Conservation (phyloP, 2,888 invertebrate species). For the Drosophila macrospina region DNA sequence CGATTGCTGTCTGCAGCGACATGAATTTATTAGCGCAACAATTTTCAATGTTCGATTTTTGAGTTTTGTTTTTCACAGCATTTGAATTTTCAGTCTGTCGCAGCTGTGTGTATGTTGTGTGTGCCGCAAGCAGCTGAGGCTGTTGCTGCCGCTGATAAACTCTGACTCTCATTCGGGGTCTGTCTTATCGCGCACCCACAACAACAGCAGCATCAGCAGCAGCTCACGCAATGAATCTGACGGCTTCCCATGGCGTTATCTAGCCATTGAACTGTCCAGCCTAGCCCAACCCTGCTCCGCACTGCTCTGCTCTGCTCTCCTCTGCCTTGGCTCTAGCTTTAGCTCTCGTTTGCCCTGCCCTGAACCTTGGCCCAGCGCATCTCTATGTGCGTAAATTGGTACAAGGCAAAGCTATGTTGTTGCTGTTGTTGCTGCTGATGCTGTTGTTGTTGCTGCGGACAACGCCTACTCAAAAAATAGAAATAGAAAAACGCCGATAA, state of each 20-base stretch:
- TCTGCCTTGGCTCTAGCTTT: slow-evolving; percentile 7
- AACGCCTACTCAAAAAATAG: slow-evolving; percentile 73
- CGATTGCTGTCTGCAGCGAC: slow-evolving; percentile 60
- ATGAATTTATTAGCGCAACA: slow-evolving; percentile 73
- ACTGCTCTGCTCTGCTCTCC: too few species aligned
- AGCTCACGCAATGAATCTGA: slow-evolving; percentile 50
- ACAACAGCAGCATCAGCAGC: slow-evolving; percentile 55
- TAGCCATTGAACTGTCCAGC: slow-evolving; percentile 57
- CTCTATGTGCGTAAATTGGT: slow-evolving; percentile 75
- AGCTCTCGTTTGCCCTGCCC: slow-evolving; percentile 54
- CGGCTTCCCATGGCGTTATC: slow-evolving; percentile 73
- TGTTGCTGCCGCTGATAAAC: slow-evolving; percentile 63
- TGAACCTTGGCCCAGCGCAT: slow-evolving; percentile 74
- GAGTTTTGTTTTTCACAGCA: slow-evolving; percentile 32
- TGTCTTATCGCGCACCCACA: slow-evolving; percentile 76
- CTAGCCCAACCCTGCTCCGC: not conserved
- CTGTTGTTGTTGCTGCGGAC: slow-evolving; percentile 53
- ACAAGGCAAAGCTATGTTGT: slow-evolving; percentile 68
- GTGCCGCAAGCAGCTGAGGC: slow-evolving; percentile 27
- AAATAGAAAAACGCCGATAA: slow-evolving; percentile 62
- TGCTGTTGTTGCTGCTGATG: slow-evolving; percentile 31
- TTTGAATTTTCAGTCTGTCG: slow-evolving; percentile 48
- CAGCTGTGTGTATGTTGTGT: slow-evolving; percentile 48
- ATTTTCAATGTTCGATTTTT: slow-evolving; percentile 59
- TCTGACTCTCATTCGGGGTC: slow-evolving; percentile 37